These are phyloP conservation scores for Gobiocypris rarus DNA, from an alignment of 2,113 vertebrate genomes.

Conservation along the genomic window DNA sequence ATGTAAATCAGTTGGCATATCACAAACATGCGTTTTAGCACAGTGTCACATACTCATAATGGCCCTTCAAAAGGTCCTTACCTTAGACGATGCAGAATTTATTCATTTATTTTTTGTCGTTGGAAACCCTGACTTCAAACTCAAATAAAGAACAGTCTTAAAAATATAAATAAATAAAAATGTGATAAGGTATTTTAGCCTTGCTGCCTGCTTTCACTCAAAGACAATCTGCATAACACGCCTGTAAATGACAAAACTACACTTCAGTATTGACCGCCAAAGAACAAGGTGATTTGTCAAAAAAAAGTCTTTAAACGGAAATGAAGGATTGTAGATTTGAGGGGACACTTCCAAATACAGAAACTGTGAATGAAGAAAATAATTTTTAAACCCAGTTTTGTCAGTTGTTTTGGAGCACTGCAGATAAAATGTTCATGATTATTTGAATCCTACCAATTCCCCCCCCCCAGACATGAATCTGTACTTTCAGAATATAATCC, in stretches of 20 bases:
- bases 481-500: not conserved
- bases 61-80: conserved; percentile 6
- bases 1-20: conserved; percentile 17
- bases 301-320: not conserved
- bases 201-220: not conserved
- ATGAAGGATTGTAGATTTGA: not conserved
- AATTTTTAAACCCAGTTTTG: too few relatives aligned
- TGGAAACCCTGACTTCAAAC: not conserved
- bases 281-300: not conserved
- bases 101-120: not conserved
- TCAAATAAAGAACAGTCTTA: not conserved
- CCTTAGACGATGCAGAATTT: not conserved
- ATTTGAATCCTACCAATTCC: not conserved
- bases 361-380: not conserved
- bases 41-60: not conserved
- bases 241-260: not conserved
- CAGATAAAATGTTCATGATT: not conserved
- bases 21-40: conserved; percentile 13
- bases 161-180: conserved; percentile 1
- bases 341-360: not conserved
- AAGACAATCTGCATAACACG: not conserved
- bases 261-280: not conserved
- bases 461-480: not conserved
- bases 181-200: not conserved
- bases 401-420: not conserved